Evolutionary conservation across 2,888 invertebrate species (phyloP), one percentile per base, ranked within the genome.

Genomic region (Lathronympha strigana): DNA sequence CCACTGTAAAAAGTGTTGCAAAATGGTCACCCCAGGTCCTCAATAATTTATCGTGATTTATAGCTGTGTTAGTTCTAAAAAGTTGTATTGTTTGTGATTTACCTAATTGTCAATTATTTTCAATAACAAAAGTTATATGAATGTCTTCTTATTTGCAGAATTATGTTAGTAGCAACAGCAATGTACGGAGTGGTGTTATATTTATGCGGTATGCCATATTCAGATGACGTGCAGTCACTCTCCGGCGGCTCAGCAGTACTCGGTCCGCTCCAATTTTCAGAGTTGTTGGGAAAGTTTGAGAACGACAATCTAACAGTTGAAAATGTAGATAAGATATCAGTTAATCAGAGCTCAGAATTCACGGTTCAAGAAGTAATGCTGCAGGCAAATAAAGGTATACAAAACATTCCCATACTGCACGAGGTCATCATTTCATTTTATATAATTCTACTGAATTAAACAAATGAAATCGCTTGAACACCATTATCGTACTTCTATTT

Each of bases 131-230:
- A 13, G 13, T 13, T 13, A 33, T 33, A 33, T 33, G 0, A 13
- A 33, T n/a, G n/a, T n/a, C 13, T 33, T 2, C 21, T 19, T 45
- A 33, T 19, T 54, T 55, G 40, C 55, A 55, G 55, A 13, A 28
- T 55, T 0, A 19, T 43, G 23, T 17, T 55, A 2, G 17, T 55
- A 19, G 55, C 43, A 11, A n/a, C 40, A 13, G 28, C 28, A 4
- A 43, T 55, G 55, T 55, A 55, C 23, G 55, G 55, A 17, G 1
- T 19, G 3, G 28, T 45, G 13, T 0, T 45, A 31, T 57, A 57
- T 11, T 1, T 57, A 0, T 57, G 55, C 43, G 55, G 55, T 11
- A 17, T 43, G 13, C 55, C 55, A 28, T 19, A 6, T 13, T 19
- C 43, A 4, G 19, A 28, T 31, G 17, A 13, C 9, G n/a, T 31